These are phyloP conservation scores for Himalopsyche japonica DNA, from an alignment of 2,888 invertebrate genomes.

Conservation along the genomic window DNA sequence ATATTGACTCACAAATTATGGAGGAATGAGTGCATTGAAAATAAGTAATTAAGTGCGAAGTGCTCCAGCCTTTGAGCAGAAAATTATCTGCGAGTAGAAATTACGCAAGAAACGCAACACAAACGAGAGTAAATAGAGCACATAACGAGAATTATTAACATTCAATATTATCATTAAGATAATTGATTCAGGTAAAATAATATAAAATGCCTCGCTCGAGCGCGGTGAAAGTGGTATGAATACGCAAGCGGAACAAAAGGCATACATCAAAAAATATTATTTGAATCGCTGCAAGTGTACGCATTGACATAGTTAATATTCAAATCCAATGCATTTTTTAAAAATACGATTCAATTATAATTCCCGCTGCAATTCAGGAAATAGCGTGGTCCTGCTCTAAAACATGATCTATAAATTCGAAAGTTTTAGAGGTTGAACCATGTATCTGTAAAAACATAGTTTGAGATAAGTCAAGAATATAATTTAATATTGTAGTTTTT, in stretches of 20 bases:
- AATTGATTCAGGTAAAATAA: slow-evolving; percentile 17
- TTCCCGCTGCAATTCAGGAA: not conserved
- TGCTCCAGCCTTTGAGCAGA: not conserved
- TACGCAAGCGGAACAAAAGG: no score
- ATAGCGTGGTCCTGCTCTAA: not conserved
- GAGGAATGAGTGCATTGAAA: not conserved
- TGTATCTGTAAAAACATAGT: no score
- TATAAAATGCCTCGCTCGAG: slow-evolving; percentile 7
- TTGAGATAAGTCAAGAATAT: no score
- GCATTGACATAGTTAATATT: not conserved
- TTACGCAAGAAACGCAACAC: slow-evolving; percentile 19
- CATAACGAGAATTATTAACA: slow-evolving; percentile 7
- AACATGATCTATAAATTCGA: no score
- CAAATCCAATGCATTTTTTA: not conserved
- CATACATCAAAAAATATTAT: no score
- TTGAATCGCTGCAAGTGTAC: not conserved
- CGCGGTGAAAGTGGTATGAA: slow-evolving; percentile 15
- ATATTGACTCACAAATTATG: not conserved
- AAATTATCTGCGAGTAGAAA: not conserved
- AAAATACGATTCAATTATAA: not conserved
- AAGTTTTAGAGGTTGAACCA: no score
- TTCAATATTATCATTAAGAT: slow-evolving; percentile 15
- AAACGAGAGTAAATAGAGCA: slow-evolving; percentile 18
- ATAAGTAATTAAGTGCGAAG: not conserved
- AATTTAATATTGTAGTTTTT: no score